Conservation (phyloP, 2,113 vertebrate genomes). For the Grallaria varia region DNA sequence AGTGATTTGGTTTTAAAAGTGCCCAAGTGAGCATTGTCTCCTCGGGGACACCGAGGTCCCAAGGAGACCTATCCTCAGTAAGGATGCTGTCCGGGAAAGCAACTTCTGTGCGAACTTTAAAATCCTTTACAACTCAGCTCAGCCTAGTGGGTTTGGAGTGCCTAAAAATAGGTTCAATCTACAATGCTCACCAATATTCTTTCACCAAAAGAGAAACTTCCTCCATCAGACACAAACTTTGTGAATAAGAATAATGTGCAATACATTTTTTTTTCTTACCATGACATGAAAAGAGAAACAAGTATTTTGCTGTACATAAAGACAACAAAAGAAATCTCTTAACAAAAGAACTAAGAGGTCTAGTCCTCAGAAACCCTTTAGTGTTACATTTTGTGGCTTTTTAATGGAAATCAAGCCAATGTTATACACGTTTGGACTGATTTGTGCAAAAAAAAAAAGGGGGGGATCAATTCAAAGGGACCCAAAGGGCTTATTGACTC, state of each 20-base stretch:
- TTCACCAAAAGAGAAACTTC: slow-evolving; percentile 47
- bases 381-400: slow-evolving; percentile 85
- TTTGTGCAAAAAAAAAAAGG: slow-evolving; percentile 70
- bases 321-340: slow-evolving; percentile 81
- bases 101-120: not conserved
- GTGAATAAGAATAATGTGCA: slow-evolving; percentile 82
- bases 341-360: slow-evolving; percentile 84
- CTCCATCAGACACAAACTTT: slow-evolving; percentile 45
- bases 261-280: slow-evolving; percentile 79
- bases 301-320: slow-evolving; percentile 84
- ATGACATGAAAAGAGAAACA: slow-evolving; percentile 81
- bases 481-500: slow-evolving; percentile 81
- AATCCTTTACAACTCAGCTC: not conserved
- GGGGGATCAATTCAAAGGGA: slow-evolving; percentile 75
- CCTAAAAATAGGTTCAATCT: slow-evolving; percentile 19
- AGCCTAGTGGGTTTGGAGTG: not conserved
- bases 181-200: slow-evolving; percentile 11
- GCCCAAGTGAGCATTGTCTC: not conserved
- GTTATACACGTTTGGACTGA: slow-evolving; percentile 84
- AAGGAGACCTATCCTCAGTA: not conserved
- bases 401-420: slow-evolving; percentile 88
- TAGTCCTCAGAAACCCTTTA: slow-evolving; percentile 75
- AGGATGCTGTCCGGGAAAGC: not conserved
- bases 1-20: not conserved
- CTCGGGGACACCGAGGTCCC: not conserved